Evolutionary conservation across 2,113 vertebrate species (phyloP), one percentile per base, ranked within the genome.

Genomic region (Aphyosemion australe): DNA sequence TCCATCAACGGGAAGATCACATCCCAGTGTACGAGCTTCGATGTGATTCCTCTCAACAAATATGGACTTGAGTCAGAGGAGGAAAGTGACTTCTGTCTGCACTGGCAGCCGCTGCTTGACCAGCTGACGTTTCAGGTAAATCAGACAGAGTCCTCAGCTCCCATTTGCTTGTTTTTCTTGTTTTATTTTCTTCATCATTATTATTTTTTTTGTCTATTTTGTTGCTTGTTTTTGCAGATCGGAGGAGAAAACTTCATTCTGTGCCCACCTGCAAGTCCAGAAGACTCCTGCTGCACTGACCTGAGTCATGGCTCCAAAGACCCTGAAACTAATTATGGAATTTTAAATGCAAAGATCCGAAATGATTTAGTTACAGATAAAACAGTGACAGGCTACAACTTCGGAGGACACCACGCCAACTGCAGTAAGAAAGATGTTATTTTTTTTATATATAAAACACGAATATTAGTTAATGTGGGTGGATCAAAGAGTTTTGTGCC

Each of bases 91-190:
- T 91, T 93, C 82, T 93, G 91, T 16, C 62, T 93, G 67, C 10
- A 78, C 53, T 93, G 91, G 91, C 90, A 93, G 42, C 91, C 93
- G 0, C 43, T 92, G 47, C 57, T 87, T 74, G 91, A 93, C 72
- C 80, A 21, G 61, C 20, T 93, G 49, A 70, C 59, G 39, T 72
- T 93, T 59, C 8, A 88, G 54, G 75, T 92, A 46, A 37, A 34
- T 60, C 34, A 43, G 3, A 21, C 5, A 41, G 26, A 32, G 41
- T 42, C 41, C 12, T 42, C n/a, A 34, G 3, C 26, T 26, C 3
- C 21, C 5, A 8, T 15, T 15, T n/a, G n/a, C 46, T 1, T 26
- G 13, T 59, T 16, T 1, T 10, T 16, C 15, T 39, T 1, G 18
- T 0, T 18, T 59, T n/a, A 0, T 42, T 1, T 0, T 15, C 4